Base-by-base conservation (phyloP, 1,140 invertebrate genomes). In the Drosophila sturtevanti region DNA sequence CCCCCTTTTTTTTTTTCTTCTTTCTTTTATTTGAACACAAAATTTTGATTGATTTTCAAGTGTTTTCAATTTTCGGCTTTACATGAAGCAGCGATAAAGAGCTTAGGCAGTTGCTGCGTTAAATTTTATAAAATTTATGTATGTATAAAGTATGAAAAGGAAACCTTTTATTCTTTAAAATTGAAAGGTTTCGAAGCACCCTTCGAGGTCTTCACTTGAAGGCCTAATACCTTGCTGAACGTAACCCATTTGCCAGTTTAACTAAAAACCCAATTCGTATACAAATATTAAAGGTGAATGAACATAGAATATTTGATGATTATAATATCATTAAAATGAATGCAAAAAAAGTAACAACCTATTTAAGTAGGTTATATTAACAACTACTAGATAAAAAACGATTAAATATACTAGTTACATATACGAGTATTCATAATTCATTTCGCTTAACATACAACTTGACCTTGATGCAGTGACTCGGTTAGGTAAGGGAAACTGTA, bases 31-130 rank as follows among this genome's bases (percentile, higher is more conserved):
- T 44, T 44, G 16, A 44, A 44, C 16, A 4, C 16, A 48, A 48
- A 48, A 21, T 48, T 48, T 48, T 48, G 41, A 48, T 48, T 48
- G 41, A 48, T 48, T 48, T 48, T 48, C 16, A 48, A 48, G 41
- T 48, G 41, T 48, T 48, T 48, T 48, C 41, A 48, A 48, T 48
- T 48, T 48, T 18, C 41, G 7, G 38, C n/a, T 16, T 41, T 38
- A 12, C 11, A 10, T n/a, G n/a, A n/a, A 31, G 27, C 27, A 31
- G 7, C 0, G 1, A 18, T 44, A 44, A 44, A 18, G 10, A 9
- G 14, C 7, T 16, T 44, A 9, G 14, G 41, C 41, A 44, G 41
- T 31, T 31, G 27, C 27, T 31, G 27, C 6, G 27, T 31, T 1
- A 9, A 44, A 18, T 44, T 44, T 14, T 41, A 14, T 41, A 7